phyloP scores from a whole-genome alignment of 2,888 invertebrate genomes.

The Lysandra coridon region DNA sequence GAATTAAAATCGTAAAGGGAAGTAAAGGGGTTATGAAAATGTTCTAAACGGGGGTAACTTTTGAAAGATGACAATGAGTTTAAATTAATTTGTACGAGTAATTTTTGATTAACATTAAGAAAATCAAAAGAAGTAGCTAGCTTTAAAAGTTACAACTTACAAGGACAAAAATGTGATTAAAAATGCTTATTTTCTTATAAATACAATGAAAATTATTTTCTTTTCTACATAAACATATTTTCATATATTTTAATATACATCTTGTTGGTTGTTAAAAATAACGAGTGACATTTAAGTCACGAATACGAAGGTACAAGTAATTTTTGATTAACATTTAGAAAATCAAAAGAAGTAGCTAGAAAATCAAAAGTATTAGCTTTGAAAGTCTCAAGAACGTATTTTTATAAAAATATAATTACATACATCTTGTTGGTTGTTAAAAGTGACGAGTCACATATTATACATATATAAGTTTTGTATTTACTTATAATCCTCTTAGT shows the following conservation, averaged over 20 bases:
- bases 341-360: not conserved
- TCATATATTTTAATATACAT: not conserved
- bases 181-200: not conserved
- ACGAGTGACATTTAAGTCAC: not conserved
- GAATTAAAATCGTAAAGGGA: constrained; percentile 25
- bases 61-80: constrained; percentile 2
- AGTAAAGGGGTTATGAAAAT: constrained; percentile 29
- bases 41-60: constrained; percentile 24
- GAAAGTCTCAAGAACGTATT: not conserved
- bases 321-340: not conserved
- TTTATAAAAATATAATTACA: not conserved
- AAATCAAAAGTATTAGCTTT: not conserved
- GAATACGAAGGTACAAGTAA: not conserved
- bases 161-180: not conserved
- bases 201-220: not conserved
- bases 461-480: not conserved
- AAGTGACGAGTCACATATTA: too few relatives aligned
- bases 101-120: not conserved
- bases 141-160: not conserved
- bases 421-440: not conserved
- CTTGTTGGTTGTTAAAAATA: too few relatives aligned
- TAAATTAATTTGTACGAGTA: constrained; percentile 7
- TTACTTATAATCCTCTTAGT: not conserved
- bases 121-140: not conserved
- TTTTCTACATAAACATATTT: not conserved